These are phyloP conservation scores for Heteropelma amictum DNA, from an alignment of 2,888 invertebrate species.

Conservation along the genomic window DNA sequence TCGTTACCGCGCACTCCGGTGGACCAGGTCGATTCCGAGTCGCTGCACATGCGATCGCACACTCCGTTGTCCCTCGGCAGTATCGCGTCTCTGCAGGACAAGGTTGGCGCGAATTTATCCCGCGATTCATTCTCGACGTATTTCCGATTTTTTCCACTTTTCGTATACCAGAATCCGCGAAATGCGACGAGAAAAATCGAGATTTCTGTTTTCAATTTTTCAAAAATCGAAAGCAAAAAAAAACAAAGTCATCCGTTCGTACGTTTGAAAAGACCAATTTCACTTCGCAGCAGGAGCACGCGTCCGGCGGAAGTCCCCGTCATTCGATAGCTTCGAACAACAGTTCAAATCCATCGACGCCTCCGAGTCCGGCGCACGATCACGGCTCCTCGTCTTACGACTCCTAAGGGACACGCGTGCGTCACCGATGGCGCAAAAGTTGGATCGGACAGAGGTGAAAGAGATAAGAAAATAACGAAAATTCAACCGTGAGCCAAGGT, in stretches of 20 bases:
- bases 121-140: no score
- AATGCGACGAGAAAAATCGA: no score
- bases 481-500: not conserved
- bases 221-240: not conserved
- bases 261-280: no score
- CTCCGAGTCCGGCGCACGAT: slow-evolving; percentile 84
- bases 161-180: no score
- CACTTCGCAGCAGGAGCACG: slow-evolving; percentile 73
- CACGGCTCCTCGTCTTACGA: slow-evolving; percentile 84
- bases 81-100: slow-evolving; percentile 88
- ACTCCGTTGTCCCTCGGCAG: slow-evolving; percentile 87
- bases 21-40: slow-evolving; percentile 76
- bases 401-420: slow-evolving; percentile 77
- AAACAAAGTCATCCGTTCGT: not conserved
- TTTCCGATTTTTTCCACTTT: no score
- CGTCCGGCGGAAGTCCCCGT: slow-evolving; percentile 81
- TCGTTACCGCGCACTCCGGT: slow-evolving; percentile 82
- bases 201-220: not conserved
- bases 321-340: slow-evolving; percentile 87
- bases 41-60: slow-evolving; percentile 79
- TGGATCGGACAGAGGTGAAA: not conserved
- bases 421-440: not conserved
- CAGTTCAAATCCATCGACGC: slow-evolving; percentile 86
- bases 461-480: not conserved
- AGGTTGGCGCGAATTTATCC: slow-evolving; percentile 77